Base-by-base conservation (phyloP, 2,888 invertebrate species). In the Copidosoma aretas region DNA sequence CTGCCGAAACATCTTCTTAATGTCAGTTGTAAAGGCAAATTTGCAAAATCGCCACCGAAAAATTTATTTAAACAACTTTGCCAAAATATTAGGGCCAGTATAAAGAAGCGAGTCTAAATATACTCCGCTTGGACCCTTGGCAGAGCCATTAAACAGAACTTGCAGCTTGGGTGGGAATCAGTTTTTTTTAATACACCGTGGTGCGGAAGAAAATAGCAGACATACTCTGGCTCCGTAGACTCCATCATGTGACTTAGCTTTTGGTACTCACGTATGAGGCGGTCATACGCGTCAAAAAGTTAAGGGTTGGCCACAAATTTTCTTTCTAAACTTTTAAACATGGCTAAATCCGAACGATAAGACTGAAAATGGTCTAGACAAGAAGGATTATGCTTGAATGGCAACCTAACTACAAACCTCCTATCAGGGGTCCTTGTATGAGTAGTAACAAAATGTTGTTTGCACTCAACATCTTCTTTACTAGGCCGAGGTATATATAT, bases 171-270 rank as follows among this genome's bases (percentile, higher is more conserved):
- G 19, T 1, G n/a, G 8, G 57, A 21, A 59, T 39, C 39, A 10
- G n/a, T 3, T n/a, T 25, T 39, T 43, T 58, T 57, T 4, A 60
- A 52, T 2, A 64, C 59, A 1, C 49, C 56, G 17, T 59, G 58
- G 21, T 64, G 64, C 54, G 32, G 32, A 32, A 32, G 32, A 32
- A 32, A 32, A 32, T 32, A 32, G 8, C 32, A 32, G 8, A 5
- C 32, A 32, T 5, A 3, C 32, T 32, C 32, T 32, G 32, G 32
- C 32, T 5, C 32, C 8, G 8, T 8, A 32, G 32, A 32, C 8
- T 32, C 32, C 32, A 5, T 32, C 8, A 32, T 32, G 8, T 32
- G 32, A 3, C 8, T 32, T 32, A 32, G 3, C 8, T 5, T 8
- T 32, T 5, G 32, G 32, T 5, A 32, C 32, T 32, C 32, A 5